phyloP scores from a whole-genome alignment of 2,113 vertebrate genomes.

The Ivindomyrus marchei region DNA sequence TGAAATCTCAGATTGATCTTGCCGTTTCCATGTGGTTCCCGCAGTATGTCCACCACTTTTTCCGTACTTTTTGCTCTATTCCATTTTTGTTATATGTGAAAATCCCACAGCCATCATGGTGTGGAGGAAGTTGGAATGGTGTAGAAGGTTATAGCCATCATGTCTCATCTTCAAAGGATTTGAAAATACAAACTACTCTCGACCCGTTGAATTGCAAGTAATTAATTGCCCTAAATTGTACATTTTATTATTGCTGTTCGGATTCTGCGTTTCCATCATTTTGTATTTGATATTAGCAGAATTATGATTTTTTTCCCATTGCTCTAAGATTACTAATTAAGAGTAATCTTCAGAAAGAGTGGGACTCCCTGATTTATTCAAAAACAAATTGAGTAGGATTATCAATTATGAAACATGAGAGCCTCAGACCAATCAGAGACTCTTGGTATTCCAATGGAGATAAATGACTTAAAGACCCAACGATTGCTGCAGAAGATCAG shows the following conservation, averaged over 20 bases:
- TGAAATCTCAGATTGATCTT: neutral
- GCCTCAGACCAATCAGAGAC: neutral
- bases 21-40: neutral
- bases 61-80: neutral
- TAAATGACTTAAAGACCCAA: neutral
- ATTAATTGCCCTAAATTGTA: neutral
- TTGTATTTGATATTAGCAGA: neutral
- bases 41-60: neutral
- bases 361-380: neutral
- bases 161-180: neutral
- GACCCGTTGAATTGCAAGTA: neutral
- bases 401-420: conserved; percentile 12
- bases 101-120: neutral
- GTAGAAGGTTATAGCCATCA: neutral
- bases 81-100: neutral
- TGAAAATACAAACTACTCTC: neutral
- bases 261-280: neutral
- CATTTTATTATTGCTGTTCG: neutral
- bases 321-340: neutral
- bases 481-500: neutral
- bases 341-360: neutral
- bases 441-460: conserved; percentile 1
- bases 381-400: neutral
- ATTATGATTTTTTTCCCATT: neutral
- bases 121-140: neutral